Evolutionary conservation across 2,113 vertebrate species (phyloP).

Genomic region (Ancistrus triradiatus): DNA sequence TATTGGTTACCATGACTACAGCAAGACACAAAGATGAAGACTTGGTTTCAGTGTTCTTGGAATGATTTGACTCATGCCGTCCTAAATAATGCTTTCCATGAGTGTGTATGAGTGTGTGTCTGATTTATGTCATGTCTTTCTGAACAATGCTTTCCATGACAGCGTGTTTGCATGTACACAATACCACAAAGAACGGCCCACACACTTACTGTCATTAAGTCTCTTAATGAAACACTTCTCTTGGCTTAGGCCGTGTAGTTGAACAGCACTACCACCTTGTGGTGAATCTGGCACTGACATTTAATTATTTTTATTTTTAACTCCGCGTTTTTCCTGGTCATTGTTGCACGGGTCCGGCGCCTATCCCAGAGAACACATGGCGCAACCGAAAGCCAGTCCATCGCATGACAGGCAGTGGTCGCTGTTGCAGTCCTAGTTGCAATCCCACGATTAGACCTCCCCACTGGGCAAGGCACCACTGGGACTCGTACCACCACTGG

Average conservation of each 20-base stretch:
- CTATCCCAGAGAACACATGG: no score
- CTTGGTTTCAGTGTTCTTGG: constrained; percentile 50
- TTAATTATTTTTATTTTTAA: no score
- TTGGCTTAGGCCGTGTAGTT: no score
- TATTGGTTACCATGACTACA: constrained; percentile 57
- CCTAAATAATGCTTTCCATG: constrained; percentile 62
- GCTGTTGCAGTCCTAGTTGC: no score
- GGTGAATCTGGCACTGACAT: constrained; percentile 24
- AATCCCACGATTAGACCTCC: no score
- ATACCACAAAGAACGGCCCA: constrained; percentile 53
- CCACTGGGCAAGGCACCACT: no score
- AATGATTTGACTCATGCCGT: constrained; percentile 51
- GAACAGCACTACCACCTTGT: constrained; percentile 55
- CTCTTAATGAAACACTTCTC: constrained; percentile 10
- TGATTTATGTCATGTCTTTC: constrained; percentile 21
- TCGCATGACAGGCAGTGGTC: no score
- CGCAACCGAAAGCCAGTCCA: no score
- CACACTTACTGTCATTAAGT: constrained; percentile 30
- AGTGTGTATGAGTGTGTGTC: constrained; percentile 23
- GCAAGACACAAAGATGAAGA: constrained; percentile 41
- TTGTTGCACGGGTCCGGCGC: no score
- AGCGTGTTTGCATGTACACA: constrained; percentile 16
- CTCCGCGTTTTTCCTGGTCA: no score
- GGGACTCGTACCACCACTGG: no score
- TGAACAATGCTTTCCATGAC: constrained; percentile 67